These are phyloP conservation scores for Rhinophrynus dorsalis DNA, from an alignment of 2,797 vertebrate genomes.

Conservation along the genomic window DNA sequence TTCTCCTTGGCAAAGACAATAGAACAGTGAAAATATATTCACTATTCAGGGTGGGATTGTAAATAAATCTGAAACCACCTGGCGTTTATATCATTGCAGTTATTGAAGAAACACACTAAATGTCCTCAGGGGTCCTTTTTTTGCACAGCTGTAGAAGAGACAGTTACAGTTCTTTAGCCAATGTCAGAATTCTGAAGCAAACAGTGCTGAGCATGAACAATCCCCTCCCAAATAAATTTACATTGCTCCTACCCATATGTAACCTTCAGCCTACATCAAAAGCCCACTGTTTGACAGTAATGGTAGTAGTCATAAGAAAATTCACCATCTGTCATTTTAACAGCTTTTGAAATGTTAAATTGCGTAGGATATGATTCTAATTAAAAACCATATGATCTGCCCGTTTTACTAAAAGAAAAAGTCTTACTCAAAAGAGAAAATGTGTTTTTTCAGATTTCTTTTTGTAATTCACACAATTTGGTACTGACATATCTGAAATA, in stretches of 20 bases:
- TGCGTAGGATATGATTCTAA: conserved; percentile 72
- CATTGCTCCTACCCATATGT: conserved; percentile 68
- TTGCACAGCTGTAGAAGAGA: conserved; percentile 59
- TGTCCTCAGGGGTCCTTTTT: conserved; percentile 54
- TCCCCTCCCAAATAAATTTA: conserved; percentile 62
- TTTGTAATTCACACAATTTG: neutral
- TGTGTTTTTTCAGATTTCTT: neutral
- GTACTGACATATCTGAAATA: too few relatives aligned
- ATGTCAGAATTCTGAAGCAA: conserved; percentile 52
- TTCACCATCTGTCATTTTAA: conserved; percentile 70
- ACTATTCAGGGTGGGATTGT: conserved; percentile 52
- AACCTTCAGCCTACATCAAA: conserved; percentile 71
- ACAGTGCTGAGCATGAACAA: conserved; percentile 14
- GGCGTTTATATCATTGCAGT: conserved; percentile 58
- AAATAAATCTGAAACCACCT: conserved; percentile 71
- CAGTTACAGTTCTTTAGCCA: conserved; percentile 54
- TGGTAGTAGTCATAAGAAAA: conserved; percentile 73
- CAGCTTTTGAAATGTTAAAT: conserved; percentile 77
- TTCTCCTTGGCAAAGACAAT: conserved; percentile 54
- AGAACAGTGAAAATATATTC: conserved; percentile 11
- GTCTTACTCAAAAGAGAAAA: conserved; percentile 49
- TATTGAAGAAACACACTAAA: conserved; percentile 47
- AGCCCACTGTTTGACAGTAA: conserved; percentile 69
- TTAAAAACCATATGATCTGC: conserved; percentile 67
- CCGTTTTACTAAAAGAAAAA: conserved; percentile 56